Conservation (phyloP, 1,140 invertebrate genomes). For the Trichomalopsis sarcophagae region DNA sequence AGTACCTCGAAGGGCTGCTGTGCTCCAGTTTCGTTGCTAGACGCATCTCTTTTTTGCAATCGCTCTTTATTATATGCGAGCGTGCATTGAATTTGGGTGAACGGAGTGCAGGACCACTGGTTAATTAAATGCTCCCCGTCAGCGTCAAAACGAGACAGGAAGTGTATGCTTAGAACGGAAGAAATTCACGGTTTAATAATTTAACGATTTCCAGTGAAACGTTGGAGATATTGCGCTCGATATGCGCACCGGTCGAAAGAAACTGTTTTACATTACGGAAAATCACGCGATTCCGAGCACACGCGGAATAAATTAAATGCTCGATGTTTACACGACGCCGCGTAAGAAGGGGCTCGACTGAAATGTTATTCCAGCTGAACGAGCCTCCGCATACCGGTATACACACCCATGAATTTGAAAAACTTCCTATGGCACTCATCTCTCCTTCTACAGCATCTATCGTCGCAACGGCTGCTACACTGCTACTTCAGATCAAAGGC, state of each 20-base stretch:
- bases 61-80: not conserved
- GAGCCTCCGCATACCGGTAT: not conserved
- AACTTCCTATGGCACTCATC: not conserved
- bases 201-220: no score
- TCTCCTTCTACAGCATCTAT: not conserved
- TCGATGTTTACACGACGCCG: not conserved
- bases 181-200: no score
- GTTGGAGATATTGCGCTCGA: no score
- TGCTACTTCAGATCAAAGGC: slow-evolving; percentile 15
- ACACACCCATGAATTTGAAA: not conserved
- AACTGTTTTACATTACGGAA: no score
- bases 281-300: no score
- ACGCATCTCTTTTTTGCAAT: no score
- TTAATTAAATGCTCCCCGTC: not conserved
- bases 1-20: not conserved
- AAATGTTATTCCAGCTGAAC: not conserved
- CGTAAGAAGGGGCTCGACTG: no score
- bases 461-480: not conserved
- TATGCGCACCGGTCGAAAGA: no score
- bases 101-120: no score
- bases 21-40: not conserved
- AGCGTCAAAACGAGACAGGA: no score
- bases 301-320: not conserved
- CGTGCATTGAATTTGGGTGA: not conserved
- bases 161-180: no score